A percentile compares a stretch with the other conserved stretches of the same genome.
Evolutionary conservation across 2,113 vertebrate genomes (phyloP).

Genomic region (Lathamus discolor): DNA sequence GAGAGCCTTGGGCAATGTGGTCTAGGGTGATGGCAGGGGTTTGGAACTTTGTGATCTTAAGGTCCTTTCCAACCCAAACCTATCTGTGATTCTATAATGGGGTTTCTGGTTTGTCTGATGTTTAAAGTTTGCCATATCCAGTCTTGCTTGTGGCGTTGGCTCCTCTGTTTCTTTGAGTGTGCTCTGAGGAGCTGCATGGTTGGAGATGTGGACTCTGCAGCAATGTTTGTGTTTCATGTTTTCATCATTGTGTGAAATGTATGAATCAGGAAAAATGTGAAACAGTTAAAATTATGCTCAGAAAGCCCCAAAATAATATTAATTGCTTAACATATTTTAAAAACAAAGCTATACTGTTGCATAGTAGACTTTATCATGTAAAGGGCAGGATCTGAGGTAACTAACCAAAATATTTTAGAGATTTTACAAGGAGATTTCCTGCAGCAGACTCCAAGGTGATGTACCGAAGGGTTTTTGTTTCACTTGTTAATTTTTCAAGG

Average conservation of each 20-base stretch:
- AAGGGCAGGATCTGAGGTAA: neutral
- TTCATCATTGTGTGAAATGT: neutral
- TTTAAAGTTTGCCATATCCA: neutral
- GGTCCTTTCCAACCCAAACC: neutral
- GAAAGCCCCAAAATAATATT: neutral
- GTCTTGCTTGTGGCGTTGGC: neutral
- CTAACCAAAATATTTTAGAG: neutral
- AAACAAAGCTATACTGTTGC: fast-evolving
- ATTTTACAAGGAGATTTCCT: neutral
- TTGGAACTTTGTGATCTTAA: neutral
- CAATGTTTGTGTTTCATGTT: neutral
- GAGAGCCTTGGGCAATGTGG: neutral
- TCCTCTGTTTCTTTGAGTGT: neutral
- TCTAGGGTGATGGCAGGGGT: neutral
- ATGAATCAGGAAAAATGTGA: neutral
- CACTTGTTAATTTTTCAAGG: neutral
- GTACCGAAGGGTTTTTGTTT: neutral
- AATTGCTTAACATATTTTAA: neutral
- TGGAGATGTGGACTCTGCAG: neutral
- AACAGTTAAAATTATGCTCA: neutral
- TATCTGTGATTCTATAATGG: neutral
- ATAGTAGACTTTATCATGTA: fast-evolving
- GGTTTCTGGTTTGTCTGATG: neutral
- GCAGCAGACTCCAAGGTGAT: neutral
- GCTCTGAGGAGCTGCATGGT: neutral